Evolutionary conservation across 64 coral and sea anemone genomes (phyloP).

Genomic region (Astreopora myriophthalma): DNA sequence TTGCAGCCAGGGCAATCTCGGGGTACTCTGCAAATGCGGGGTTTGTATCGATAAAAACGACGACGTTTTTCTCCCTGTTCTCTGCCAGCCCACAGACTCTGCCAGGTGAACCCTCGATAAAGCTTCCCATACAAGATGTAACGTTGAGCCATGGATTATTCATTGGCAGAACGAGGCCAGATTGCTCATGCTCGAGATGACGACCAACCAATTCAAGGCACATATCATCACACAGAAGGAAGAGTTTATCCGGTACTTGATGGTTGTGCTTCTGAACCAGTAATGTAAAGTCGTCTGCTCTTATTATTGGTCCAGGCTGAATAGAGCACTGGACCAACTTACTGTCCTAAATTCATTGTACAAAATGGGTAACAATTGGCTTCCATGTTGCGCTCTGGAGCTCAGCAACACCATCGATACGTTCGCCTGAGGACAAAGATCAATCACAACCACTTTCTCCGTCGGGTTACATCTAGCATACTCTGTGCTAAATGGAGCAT

Average conservation of each 20-base stretch:
- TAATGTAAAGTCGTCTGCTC: background rate
- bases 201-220: slow-evolving; percentile 9
- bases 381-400: background rate
- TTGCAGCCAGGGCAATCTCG: slow-evolving; percentile 12
- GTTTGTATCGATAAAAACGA: slow-evolving; percentile 26
- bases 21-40: background rate
- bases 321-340: background rate
- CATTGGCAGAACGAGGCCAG: background rate
- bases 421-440: slow-evolving; percentile 27
- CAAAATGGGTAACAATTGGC: background rate
- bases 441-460: background rate
- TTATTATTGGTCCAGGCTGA: background rate
- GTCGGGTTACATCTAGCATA: background rate
- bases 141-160: background rate
- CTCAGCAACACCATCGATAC: slow-evolving; percentile 12
- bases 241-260: background rate
- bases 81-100: background rate
- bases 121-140: background rate
- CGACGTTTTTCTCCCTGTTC: no score
- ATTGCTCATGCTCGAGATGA: background rate
- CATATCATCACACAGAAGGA: slow-evolving; percentile 15
- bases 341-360: background rate
- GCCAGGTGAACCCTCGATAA: background rate
- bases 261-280: background rate
- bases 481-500: background rate